These are phyloP conservation scores for Cricetomys ansorgei DNA, from an alignment of 2,113 vertebrate genomes.

Conservation along the genomic window DNA sequence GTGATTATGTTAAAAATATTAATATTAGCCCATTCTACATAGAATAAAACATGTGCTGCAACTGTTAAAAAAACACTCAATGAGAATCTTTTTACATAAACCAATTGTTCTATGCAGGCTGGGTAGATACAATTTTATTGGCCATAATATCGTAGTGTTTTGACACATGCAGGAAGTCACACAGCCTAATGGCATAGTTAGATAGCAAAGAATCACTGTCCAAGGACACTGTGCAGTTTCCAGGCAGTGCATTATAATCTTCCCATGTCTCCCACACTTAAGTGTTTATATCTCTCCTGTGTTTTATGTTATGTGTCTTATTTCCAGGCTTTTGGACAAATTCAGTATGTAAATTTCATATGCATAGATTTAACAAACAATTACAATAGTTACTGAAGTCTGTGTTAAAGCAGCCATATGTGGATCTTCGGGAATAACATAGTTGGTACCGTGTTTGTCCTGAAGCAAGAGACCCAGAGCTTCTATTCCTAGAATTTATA, in stretches of 20 bases:
- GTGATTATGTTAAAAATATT: background rate
- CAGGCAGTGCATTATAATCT: background rate
- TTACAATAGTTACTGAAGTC: background rate
- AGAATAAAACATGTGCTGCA: background rate
- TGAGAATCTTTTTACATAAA: rapidly evolving
- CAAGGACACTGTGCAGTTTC: background rate
- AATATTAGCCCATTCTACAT: background rate
- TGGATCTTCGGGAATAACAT: background rate
- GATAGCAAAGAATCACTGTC: background rate
- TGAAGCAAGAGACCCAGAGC: background rate
- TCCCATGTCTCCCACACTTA: background rate
- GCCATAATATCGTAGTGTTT: background rate
- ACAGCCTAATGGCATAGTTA: no score
- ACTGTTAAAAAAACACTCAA: background rate
- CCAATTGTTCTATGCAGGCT: background rate
- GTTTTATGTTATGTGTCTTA: no score
- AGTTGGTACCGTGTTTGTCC: background rate
- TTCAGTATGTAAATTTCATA: background rate
- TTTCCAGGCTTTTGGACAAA: background rate
- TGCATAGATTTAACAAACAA: background rate
- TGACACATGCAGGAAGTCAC: background rate
- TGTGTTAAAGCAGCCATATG: background rate
- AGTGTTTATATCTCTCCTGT: no score
- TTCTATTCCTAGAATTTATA: background rate
- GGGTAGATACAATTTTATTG: background rate